Conservation (phyloP, 2,113 vertebrate species). For the Peromyscus californicus region DNA sequence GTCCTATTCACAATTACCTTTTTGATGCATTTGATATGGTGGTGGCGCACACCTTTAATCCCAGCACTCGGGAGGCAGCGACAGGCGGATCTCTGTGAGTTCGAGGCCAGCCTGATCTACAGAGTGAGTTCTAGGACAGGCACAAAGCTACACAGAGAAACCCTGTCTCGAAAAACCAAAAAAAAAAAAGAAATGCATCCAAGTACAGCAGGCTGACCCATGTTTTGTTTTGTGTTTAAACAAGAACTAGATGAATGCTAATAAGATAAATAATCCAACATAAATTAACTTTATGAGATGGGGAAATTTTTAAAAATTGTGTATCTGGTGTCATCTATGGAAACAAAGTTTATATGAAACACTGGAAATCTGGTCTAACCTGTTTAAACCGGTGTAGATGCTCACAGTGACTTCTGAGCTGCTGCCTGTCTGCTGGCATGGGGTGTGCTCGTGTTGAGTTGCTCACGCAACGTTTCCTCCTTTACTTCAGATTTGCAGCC, state of each 20-base stretch:
- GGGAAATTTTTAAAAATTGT: conserved; percentile 6
- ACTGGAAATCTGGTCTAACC: not conserved
- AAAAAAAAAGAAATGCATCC: not conserved
- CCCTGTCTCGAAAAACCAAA: too few relatives aligned
- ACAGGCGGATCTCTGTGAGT: too few relatives aligned
- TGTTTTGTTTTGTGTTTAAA: not conserved
- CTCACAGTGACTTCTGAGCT: conserved; percentile 3
- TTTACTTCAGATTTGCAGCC: conserved; percentile 94
- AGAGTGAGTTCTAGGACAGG: too few relatives aligned
- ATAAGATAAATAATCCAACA: not conserved
- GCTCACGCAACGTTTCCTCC: conserved; percentile 47
- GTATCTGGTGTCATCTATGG: conserved; percentile 5
- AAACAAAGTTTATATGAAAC: not conserved
- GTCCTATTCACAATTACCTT: conserved; percentile 4
- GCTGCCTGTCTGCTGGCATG: not conserved
- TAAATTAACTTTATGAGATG: conserved; percentile 41
- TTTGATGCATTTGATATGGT: not conserved
- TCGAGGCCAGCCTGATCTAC: too few relatives aligned
- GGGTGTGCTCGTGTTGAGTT: not conserved
- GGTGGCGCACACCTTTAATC: too few relatives aligned
- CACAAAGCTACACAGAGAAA: too few relatives aligned
- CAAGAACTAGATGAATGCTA: conserved; percentile 1
- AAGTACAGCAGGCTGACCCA: not conserved
- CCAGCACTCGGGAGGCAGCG: too few relatives aligned
- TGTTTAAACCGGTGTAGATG: not conserved